These are phyloP conservation scores for Metacarcinus magister DNA, from an alignment of 2,888 invertebrate genomes.

Conservation along the genomic window DNA sequence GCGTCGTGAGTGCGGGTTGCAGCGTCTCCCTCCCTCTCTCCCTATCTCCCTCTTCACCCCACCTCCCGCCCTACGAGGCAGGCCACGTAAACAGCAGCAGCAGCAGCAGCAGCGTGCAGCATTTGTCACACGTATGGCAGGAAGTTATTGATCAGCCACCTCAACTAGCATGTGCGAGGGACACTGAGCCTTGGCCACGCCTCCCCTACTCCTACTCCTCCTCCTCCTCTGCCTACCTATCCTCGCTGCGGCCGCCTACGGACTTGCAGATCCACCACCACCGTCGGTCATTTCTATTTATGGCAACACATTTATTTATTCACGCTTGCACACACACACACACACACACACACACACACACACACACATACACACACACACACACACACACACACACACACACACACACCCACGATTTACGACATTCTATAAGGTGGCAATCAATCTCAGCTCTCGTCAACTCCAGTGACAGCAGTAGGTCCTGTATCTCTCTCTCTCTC, in stretches of 20 bases:
- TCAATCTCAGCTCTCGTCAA: slow-evolving; percentile 33
- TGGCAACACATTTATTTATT: slow-evolving; percentile 35
- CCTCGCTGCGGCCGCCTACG: slow-evolving; percentile 22
- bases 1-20: slow-evolving; percentile 11
- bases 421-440: not conserved
- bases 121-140: slow-evolving; percentile 53
- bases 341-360: slow-evolving; percentile 21
- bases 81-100: slow-evolving; percentile 40
- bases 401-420: not conserved
- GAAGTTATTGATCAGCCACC: slow-evolving; percentile 49
- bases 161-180: slow-evolving; percentile 53
- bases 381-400: too few species aligned
- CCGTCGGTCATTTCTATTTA: not conserved
- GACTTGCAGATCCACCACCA: not conserved
- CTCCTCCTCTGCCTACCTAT: not conserved
- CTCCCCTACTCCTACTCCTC: not conserved
- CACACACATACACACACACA: not conserved
- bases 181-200: not conserved
- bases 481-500: not conserved
- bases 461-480: not conserved
- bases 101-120: slow-evolving; percentile 44
- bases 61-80: not conserved
- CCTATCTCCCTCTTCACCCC: not conserved
- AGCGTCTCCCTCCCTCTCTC: not conserved
- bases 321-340: not conserved